Evolutionary conservation across 2,113 vertebrate genomes (phyloP).

Genomic region (Chloropsis cyanopogon): DNA sequence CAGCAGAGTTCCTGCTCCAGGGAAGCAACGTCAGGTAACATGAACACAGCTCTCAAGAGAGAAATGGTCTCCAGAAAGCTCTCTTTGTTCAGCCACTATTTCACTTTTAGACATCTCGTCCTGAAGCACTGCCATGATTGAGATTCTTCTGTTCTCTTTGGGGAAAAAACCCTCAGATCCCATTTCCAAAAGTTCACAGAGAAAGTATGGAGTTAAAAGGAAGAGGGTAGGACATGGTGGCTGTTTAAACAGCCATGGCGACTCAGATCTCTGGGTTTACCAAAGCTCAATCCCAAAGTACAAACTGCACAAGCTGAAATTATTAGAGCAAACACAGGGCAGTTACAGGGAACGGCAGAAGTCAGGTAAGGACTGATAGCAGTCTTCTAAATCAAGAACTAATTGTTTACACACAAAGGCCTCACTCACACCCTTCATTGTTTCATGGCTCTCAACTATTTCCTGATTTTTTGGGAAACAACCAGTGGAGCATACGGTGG

Average conservation of each 20-base stretch:
- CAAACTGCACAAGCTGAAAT: not conserved
- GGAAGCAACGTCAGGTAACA: not conserved
- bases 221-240: not conserved
- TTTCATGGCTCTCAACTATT: not conserved
- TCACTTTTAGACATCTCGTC: not conserved
- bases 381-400: not conserved
- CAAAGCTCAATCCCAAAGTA: not conserved
- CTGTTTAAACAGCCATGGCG: fast-evolving
- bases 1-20: not conserved
- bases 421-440: not conserved
- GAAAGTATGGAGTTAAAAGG: not conserved
- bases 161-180: not conserved
- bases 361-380: not conserved
- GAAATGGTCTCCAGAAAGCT: not conserved
- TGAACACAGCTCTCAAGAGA: not conserved
- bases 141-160: not conserved
- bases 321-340: not conserved
- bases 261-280: not conserved
- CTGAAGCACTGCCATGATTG: not conserved
- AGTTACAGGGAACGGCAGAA: not conserved
- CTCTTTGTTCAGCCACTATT: not conserved
- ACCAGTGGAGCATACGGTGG: fast-evolving
- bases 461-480: not conserved
- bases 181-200: not conserved
- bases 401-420: not conserved